Conservation (phyloP, 2,888 invertebrate species). For the Scaptomyza cyrtandrae region DNA sequence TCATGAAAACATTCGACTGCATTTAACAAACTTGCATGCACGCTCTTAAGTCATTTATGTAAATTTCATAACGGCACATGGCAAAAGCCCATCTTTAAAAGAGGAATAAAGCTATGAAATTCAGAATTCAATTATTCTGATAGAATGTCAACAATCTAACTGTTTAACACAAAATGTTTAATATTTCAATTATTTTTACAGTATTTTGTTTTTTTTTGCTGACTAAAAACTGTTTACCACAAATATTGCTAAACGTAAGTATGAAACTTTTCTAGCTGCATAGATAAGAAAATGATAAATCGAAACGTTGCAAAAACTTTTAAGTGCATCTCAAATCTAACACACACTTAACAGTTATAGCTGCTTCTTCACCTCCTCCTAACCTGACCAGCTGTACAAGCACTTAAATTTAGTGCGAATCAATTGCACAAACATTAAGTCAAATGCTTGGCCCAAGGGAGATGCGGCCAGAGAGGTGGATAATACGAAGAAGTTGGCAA, state of each 20-base stretch:
- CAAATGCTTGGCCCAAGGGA: conserved; percentile 14
- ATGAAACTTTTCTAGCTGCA: neutral
- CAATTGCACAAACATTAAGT: conserved; percentile 70
- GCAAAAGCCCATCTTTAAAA: no score
- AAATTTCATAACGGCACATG: no score
- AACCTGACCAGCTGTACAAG: neutral
- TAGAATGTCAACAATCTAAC: no score
- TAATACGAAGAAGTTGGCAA: neutral
- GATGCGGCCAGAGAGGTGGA: neutral
- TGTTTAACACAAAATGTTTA: no score
- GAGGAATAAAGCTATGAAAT: no score
- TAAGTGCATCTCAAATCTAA: conserved; percentile 4
- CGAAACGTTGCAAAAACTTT: conserved; percentile 1
- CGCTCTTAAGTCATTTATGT: no score
- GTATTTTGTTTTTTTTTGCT: no score
- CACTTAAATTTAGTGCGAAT: conserved; percentile 63
- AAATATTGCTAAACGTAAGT: neutral
- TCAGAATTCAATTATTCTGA: no score
- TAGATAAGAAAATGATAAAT: neutral
- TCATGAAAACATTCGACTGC: no score
- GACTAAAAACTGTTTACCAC: neutral
- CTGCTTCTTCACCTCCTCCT: neutral
- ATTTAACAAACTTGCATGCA: no score
- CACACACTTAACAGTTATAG: conserved; percentile 7
- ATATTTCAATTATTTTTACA: no score